phyloP scores from a whole-genome alignment of 2,888 invertebrate genomes.

The Bombylius major region DNA sequence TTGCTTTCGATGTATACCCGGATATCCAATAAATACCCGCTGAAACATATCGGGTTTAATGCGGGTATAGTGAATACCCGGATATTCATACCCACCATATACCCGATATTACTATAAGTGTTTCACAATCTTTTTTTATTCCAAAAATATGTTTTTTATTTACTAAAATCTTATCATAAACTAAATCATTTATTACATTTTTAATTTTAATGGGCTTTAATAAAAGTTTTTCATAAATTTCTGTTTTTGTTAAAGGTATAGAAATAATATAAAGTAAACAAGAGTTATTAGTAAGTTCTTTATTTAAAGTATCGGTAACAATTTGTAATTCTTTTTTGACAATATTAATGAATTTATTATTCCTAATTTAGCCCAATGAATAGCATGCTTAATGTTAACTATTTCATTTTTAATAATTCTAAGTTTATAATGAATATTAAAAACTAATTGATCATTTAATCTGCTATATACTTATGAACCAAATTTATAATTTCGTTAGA shows the following conservation, averaged over 20 bases:
- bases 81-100: too few species aligned
- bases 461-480: neutral
- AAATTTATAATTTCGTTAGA: neutral
- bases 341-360: slow-evolving; percentile 14
- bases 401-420: slow-evolving; percentile 13
- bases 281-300: too few species aligned
- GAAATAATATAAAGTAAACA: neutral
- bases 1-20: too few species aligned
- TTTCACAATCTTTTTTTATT: neutral
- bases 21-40: too few species aligned
- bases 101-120: too few species aligned
- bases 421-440: slow-evolving; percentile 9
- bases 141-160: neutral
- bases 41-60: too few species aligned
- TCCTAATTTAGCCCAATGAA: slow-evolving; percentile 14
- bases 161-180: neutral
- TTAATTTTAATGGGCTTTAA: slow-evolving; percentile 1
- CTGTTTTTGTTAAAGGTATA: neutral
- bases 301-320: neutral
- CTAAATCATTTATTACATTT: neutral
- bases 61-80: too few species aligned
- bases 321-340: slow-evolving; percentile 9
- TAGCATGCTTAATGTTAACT: slow-evolving; percentile 10
- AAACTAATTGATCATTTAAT: slow-evolving; percentile 1
- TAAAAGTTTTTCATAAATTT: neutral